phyloP scores from a whole-genome alignment of 2,888 invertebrate genomes.

The Ophioninae sp. region DNA sequence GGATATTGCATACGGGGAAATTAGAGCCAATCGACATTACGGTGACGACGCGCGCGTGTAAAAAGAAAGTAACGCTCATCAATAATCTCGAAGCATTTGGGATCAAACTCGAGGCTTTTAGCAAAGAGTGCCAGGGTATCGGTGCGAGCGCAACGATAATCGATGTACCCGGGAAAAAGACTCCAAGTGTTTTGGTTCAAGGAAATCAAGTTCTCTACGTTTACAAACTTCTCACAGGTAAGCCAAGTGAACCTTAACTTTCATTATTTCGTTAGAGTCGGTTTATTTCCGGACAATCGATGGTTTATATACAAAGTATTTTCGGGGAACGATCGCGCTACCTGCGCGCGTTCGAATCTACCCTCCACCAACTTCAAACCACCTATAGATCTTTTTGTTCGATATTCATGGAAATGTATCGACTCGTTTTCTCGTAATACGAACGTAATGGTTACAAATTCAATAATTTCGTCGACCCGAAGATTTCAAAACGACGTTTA shows the following conservation, averaged over 20 bases:
- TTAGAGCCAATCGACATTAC: constrained; percentile 90
- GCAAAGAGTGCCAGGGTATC: constrained; percentile 92
- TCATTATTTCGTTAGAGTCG: too few species aligned
- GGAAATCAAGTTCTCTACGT: constrained; percentile 91
- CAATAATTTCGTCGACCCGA: not conserved
- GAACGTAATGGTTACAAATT: too few species aligned
- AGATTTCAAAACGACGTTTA: too few species aligned
- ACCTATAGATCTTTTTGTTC: too few species aligned
- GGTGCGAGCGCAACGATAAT: constrained; percentile 94
- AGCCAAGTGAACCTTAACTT: constrained; percentile 30
- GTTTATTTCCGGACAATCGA: too few species aligned
- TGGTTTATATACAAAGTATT: too few species aligned
- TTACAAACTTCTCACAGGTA: constrained; percentile 82
- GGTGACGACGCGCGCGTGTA: constrained; percentile 90
- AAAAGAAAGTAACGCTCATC: constrained; percentile 95
- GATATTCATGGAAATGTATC: too few species aligned
- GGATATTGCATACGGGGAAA: constrained; percentile 84
- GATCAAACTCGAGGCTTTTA: constrained; percentile 89
- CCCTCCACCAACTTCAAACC: too few species aligned
- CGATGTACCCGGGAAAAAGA: constrained; percentile 87
- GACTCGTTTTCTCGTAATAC: too few species aligned
- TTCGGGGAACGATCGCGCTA: too few species aligned
- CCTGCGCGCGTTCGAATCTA: too few species aligned
- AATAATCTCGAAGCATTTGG: constrained; percentile 95
- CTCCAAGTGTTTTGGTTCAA: constrained; percentile 92